These are phyloP conservation scores for Lithophane ornitopus DNA, from an alignment of 2,888 invertebrate genomes.

Conservation along the genomic window DNA sequence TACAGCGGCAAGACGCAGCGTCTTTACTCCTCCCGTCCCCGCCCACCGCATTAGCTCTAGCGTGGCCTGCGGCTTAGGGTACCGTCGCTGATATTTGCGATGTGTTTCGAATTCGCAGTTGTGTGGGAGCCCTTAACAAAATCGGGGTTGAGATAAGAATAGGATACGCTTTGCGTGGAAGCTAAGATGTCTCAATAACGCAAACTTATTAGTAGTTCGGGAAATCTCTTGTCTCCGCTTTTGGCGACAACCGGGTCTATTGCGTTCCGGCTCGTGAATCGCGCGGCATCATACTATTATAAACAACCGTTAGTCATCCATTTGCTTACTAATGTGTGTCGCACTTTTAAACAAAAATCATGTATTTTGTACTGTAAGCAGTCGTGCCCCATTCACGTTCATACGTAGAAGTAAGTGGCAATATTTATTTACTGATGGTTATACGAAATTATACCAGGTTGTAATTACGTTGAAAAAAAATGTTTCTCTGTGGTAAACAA, in stretches of 20 bases:
- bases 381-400: constrained; percentile 67
- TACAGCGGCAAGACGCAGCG: too few relatives aligned
- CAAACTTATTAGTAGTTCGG: too few relatives aligned
- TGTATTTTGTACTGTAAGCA: constrained; percentile 59
- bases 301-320: constrained; percentile 9
- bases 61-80: too few relatives aligned
- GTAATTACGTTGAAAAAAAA: not conserved
- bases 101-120: too few relatives aligned
- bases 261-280: too few relatives aligned
- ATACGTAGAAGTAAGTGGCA: constrained; percentile 34
- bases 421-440: constrained; percentile 20
- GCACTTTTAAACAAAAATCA: constrained; percentile 54
- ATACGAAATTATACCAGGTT: not conserved
- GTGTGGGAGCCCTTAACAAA: too few relatives aligned
- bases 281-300: too few relatives aligned
- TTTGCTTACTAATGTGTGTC: constrained; percentile 34
- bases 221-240: too few relatives aligned
- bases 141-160: not conserved
- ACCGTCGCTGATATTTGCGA: too few relatives aligned
- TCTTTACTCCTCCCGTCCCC: too few relatives aligned
- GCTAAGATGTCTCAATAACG: not conserved
- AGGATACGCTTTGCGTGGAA: not conserved
- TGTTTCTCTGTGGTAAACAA: not conserved
- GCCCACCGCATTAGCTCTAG: too few relatives aligned
- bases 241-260: too few relatives aligned